Evolutionary conservation across 2,113 vertebrate species (phyloP).

Genomic region (Clarias gariepinus): DNA sequence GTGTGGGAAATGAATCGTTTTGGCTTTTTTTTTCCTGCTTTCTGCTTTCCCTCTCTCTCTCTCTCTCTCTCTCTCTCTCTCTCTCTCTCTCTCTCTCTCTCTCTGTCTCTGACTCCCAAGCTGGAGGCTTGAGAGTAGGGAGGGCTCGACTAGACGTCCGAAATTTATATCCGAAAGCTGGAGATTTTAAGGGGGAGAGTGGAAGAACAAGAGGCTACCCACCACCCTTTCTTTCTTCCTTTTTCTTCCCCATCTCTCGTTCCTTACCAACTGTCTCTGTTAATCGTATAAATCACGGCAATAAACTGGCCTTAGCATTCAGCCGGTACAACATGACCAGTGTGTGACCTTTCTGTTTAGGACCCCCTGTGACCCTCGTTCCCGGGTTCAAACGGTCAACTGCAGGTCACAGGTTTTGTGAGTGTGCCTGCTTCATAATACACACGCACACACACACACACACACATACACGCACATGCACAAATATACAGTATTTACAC

Average conservation of each 20-base stretch:
- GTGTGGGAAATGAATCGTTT: constrained; percentile 76
- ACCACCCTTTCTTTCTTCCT: constrained; percentile 72
- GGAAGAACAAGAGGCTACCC: constrained; percentile 48
- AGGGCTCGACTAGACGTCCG: constrained; percentile 70
- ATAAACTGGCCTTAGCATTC: constrained; percentile 82
- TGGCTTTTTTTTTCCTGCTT: constrained; percentile 9
- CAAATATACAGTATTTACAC: not conserved
- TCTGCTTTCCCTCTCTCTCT: constrained; percentile 1
- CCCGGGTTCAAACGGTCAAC: constrained; percentile 93
- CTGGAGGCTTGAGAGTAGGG: constrained; percentile 76
- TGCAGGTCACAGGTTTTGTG: constrained; percentile 82
- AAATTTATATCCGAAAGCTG: constrained; percentile 85
- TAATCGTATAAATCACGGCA: constrained; percentile 91
- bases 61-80: constrained; percentile 29
- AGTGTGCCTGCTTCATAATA: constrained; percentile 17
- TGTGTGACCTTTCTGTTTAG: constrained; percentile 88
- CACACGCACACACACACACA: not conserved
- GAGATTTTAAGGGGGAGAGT: constrained; percentile 62
- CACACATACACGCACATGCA: not conserved
- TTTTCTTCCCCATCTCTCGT: constrained; percentile 56
- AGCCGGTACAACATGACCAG: constrained; percentile 81
- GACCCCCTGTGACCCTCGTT: constrained; percentile 85
- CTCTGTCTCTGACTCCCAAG: constrained; percentile 70
- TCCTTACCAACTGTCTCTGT: constrained; percentile 82
- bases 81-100: constrained; percentile 53